Evolutionary conservation across 2,888 invertebrate genomes (phyloP), one percentile per base, ranked within the genome.

Genomic region (Schizotus pectinicornis): DNA sequence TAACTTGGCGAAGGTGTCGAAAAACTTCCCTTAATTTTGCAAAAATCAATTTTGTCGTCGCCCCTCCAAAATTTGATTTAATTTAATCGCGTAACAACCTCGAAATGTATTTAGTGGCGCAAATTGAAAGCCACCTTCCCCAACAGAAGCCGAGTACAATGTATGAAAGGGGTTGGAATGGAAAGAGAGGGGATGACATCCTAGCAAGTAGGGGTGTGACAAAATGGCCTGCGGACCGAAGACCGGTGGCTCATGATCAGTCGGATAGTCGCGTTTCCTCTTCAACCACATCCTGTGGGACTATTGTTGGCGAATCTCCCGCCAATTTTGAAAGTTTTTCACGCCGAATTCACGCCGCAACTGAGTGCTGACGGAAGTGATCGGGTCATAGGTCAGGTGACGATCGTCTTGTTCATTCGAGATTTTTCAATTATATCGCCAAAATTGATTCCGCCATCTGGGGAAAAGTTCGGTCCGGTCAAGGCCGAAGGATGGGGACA

Each of bases 401-500:
- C 34, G 33, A 39, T 47, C 13, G 11, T 35, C 47, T 54, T 47
- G 47, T 22, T 8, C 38, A 8, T 55, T 49, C 32, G 22, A 5
- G 8, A 30, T 11, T 36, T 32, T 31, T 35, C 22, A 13, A 41
- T 7, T 33, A 48, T 63, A 51, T 56, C 63, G 65, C 59, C 79
- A 80, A 78, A 71, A 79, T 79, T 75, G 78, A 78, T 77, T 75
- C 78, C 51, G 78, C 83, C 63, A 82, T 86, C 78, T 86, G 86
- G 86, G 84, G 84, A 67, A 85, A 85, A 74, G 83, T 85, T 70
- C 84, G 86, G 62, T 70, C 74, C 81, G 83, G 84, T 74, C 82
- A 81, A 80, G 84, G 86, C 79, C 87, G 87, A 74, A 89, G 88
- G 76, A 89, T 89, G 89, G 88, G 88, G 68, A 88, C 88, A 85